A percentile compares a stretch with the other conserved stretches of the same genome.
Conservation (phyloP, 2,113 vertebrate species). For the Trichomycterus rosablanca region DNA sequence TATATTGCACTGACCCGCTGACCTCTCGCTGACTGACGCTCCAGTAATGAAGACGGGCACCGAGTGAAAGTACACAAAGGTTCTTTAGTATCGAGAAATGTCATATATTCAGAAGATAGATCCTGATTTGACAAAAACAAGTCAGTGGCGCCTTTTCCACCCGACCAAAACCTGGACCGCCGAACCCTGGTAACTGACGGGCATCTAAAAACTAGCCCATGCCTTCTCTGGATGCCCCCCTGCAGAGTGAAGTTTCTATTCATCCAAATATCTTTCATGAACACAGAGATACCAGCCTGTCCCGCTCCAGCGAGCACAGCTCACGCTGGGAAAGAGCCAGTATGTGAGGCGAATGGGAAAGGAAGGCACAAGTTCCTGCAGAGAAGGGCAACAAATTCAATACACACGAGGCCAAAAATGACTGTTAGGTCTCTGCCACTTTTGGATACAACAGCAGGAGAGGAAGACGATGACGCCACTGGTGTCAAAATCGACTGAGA, state of each 20-base stretch:
- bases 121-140: too few species aligned
- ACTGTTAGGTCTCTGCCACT: not conserved
- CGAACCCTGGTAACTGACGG: constrained; percentile 9
- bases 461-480: not conserved
- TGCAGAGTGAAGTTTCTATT: constrained; percentile 8
- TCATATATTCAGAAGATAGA: too few species aligned
- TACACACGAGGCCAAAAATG: constrained; percentile 12
- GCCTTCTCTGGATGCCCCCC: constrained; percentile 8
- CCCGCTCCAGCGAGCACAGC: constrained; percentile 12
- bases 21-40: constrained; percentile 15
- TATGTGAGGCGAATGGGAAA: constrained; percentile 36
- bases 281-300: constrained; percentile 33
- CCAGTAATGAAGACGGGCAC: not conserved
- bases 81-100: too few species aligned
- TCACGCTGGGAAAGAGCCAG: constrained; percentile 25
- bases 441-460: too few species aligned
- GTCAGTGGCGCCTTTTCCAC: too few species aligned
- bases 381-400: constrained; percentile 18
- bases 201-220: constrained; percentile 13
- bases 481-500: not conserved
- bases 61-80: too few species aligned
- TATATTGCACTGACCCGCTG: not conserved
- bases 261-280: not conserved
- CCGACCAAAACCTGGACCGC: not conserved
- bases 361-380: constrained; percentile 27